phyloP scores from a whole-genome alignment of 92 coral and sea anemone species.

The Phenganax subtilis region DNA sequence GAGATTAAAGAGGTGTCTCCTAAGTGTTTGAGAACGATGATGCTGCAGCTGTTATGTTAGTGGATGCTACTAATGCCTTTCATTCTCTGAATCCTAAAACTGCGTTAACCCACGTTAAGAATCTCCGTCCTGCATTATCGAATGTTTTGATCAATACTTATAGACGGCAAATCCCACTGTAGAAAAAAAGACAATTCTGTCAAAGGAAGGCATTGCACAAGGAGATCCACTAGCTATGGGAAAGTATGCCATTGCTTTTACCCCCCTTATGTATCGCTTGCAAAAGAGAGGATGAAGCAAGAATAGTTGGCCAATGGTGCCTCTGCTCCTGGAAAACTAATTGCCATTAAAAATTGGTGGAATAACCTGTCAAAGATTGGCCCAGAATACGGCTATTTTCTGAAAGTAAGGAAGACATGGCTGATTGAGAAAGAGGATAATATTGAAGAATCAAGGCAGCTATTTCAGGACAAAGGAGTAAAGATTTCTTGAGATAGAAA shows the following conservation, averaged over 20 bases:
- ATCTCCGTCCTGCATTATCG: slow-evolving; percentile 17
- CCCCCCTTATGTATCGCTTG: not conserved
- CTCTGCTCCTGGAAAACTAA: slow-evolving; percentile 19
- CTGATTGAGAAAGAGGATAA: slow-evolving; percentile 9
- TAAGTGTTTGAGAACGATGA: too few relatives aligned
- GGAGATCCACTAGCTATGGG: slow-evolving; percentile 13
- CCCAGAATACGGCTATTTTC: slow-evolving; percentile 7
- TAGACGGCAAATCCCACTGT: slow-evolving; percentile 12
- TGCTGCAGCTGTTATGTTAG: slow-evolving; percentile 4
- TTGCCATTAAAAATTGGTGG: not conserved
- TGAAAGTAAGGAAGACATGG: slow-evolving; percentile 7
- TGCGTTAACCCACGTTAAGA: slow-evolving; percentile 5
- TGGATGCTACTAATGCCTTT: slow-evolving; percentile 29
- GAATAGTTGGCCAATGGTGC: slow-evolving; percentile 12
- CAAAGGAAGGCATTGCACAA: not conserved
- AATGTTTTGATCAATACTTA: slow-evolving; percentile 22
- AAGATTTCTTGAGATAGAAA: slow-evolving; percentile 4
- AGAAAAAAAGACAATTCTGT: not conserved
- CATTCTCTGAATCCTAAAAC: slow-evolving; percentile 6
- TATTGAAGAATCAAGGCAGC: slow-evolving; percentile 4
- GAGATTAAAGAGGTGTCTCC: too few relatives aligned
- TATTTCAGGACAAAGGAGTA: slow-evolving; percentile 9
- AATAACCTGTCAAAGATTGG: not conserved
- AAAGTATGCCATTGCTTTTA: slow-evolving; percentile 10
- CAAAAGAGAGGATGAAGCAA: slow-evolving; percentile 2